Percentiles rank a stretch among this genome's conserved stretches.
phyloP scores from a whole-genome alignment of 1,140 invertebrate genomes.

The Chironomus tepperi region DNA sequence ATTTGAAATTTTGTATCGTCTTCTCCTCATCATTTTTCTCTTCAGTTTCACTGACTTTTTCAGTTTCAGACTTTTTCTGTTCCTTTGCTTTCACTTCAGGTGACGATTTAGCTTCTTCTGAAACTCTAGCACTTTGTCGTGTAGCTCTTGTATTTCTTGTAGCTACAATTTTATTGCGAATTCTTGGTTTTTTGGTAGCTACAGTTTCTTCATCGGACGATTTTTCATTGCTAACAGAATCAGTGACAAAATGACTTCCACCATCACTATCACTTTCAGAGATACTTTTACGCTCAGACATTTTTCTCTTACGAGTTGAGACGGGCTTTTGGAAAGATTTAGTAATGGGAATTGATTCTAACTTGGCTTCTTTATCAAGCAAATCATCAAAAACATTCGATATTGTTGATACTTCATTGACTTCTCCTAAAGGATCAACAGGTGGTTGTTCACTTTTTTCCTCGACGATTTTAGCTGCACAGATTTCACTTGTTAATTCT shows the following conservation, averaged over 20 bases:
- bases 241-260: not conserved
- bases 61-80: not conserved
- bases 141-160: not conserved
- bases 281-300: not conserved
- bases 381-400: too few relatives aligned
- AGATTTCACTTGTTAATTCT: too few relatives aligned
- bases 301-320: not conserved
- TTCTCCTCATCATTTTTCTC: not conserved
- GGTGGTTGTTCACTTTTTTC: too few relatives aligned
- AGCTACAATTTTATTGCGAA: not conserved
- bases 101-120: not conserved
- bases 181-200: not conserved
- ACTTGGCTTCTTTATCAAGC: too few relatives aligned
- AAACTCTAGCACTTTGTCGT: not conserved
- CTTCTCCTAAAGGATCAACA: not conserved
- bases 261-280: conserved; percentile 1
- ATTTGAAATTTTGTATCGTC: not conserved
- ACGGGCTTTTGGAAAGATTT: not conserved
- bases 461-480: too few relatives aligned
- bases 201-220: not conserved
- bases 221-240: not conserved
- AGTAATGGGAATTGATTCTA: too few relatives aligned
- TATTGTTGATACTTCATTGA: not conserved
- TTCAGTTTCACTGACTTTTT: not conserved
- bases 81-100: too few relatives aligned